Base-by-base conservation (phyloP, 2,113 vertebrate species). In the Heterocephalus glaber region DNA sequence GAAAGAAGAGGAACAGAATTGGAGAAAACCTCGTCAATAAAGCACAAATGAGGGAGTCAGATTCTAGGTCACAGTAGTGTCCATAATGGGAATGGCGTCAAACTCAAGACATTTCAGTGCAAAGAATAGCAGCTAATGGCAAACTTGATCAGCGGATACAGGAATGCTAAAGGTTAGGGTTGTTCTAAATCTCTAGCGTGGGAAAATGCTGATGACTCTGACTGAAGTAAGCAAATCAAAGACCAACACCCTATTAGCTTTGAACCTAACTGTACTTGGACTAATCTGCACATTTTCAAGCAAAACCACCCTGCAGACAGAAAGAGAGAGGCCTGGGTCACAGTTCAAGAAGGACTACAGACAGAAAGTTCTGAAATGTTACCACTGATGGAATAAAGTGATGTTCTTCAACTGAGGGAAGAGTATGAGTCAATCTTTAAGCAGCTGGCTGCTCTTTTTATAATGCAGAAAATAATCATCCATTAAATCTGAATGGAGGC, bases 101-200 rank as follows among this genome's bases (percentile, higher is more conserved):
- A 66, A 38, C 44, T 65, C 28, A 63, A 83, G 63, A n/a, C 19
- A 47, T 41, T n/a, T 79, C 81, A 85, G 44, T n/a, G 60, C 6
- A 81, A 79, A 14, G 52, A 83, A 83, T 14, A 9, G 38, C 10
- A 70, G 8, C 4, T 70, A 24, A 86, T 54, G 58, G 35, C 60
- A 86, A 54, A 54, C 0, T 49, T 30, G 49, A 35, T 41, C 52
- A 68, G 56, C 16, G 65, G 66, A 92, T 19, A 83, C 38, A 89
- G 66, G n/a, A 92, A 92, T 52, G 86, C 81, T 14, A 66, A 61
- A 96, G 61, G 41, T 70, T 76, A 76, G 6, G 30, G 56, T 65
- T 65, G 44, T 47, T 74, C 52, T 68, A 63, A 85, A 16, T 68
- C 58, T 82, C 79, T 63, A 93, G 4, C 38, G 72, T 88, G 38